Evolutionary conservation across 2,113 vertebrate species (phyloP).

Genomic region (Panthera uncia): DNA sequence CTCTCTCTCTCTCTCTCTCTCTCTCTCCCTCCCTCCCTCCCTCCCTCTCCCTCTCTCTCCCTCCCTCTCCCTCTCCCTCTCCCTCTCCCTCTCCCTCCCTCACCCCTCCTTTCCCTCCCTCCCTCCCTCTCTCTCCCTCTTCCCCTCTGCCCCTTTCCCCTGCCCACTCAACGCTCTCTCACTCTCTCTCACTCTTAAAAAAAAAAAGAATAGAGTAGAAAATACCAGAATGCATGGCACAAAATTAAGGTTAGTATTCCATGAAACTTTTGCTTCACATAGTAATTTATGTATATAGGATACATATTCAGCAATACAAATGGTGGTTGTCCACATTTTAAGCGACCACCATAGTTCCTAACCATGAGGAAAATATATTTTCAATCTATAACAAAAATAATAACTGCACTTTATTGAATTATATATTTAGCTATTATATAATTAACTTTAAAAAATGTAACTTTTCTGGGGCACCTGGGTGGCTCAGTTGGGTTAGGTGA

Average conservation of each 20-base stretch:
- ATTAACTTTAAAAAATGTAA: neutral
- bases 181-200: too few relatives aligned
- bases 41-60: too few relatives aligned
- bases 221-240: neutral
- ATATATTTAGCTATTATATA: neutral
- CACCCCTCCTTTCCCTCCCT: too few relatives aligned
- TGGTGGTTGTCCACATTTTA: neutral
- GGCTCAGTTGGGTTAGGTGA: too few relatives aligned
- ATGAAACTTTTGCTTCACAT: neutral
- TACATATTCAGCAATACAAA: neutral
- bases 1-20: too few relatives aligned
- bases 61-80: too few relatives aligned
- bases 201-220: neutral
- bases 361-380: slow-evolving; percentile 30
- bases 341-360: neutral
- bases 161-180: too few relatives aligned
- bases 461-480: too few relatives aligned
- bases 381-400: slow-evolving; percentile 18
- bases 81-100: too few relatives aligned
- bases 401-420: neutral
- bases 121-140: too few relatives aligned
- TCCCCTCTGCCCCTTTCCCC: too few relatives aligned
- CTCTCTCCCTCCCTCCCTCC: too few relatives aligned
- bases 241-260: neutral
- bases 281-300: neutral